Evolutionary conservation across 1,140 invertebrate genomes (phyloP).

Genomic region (Radopholus similis): DNA sequence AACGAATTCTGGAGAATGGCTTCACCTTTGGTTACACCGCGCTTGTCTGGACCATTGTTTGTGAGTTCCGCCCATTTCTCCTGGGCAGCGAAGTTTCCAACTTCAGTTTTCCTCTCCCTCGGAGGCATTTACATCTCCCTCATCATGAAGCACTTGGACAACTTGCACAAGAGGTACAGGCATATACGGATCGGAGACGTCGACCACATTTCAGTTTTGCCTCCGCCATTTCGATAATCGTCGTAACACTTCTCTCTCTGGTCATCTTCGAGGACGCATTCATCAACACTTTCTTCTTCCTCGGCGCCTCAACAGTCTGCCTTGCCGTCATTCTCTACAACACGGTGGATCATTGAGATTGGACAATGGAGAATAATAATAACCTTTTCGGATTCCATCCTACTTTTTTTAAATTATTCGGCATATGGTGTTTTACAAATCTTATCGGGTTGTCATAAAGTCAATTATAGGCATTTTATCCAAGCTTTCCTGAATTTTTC

Average conservation of each 20-base stretch:
- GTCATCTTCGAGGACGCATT: slow-evolving; percentile 44
- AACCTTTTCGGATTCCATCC: not conserved
- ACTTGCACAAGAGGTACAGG: slow-evolving; percentile 48
- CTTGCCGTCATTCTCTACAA: slow-evolving; percentile 56
- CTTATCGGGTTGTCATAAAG: no score
- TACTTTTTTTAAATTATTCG: not conserved
- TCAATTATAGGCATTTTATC: no score
- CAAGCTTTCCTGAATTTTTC: not conserved
- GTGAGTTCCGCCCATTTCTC: slow-evolving; percentile 27
- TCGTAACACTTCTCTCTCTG: slow-evolving; percentile 54
- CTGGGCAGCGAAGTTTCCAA: not conserved
- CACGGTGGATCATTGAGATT: slow-evolving; percentile 49
- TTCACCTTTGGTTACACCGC: slow-evolving; percentile 55
- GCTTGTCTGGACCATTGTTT: slow-evolving; percentile 47
- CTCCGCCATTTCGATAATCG: slow-evolving; percentile 55
- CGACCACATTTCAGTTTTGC: slow-evolving; percentile 43
- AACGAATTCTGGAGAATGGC: slow-evolving; percentile 32
- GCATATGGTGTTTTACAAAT: no score
- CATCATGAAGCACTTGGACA: slow-evolving; percentile 59
- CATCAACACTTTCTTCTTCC: slow-evolving; percentile 46
- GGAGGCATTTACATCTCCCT: slow-evolving; percentile 59
- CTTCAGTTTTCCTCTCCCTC: slow-evolving; percentile 49
- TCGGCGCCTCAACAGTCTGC: slow-evolving; percentile 51
- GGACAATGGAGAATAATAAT: not conserved
- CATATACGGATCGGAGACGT: not conserved